A percentile compares a stretch with the other conserved stretches of the same genome.
These are phyloP conservation scores for Orius laevigatus DNA, from an alignment of 1,140 invertebrate species.

Conservation along the genomic window DNA sequence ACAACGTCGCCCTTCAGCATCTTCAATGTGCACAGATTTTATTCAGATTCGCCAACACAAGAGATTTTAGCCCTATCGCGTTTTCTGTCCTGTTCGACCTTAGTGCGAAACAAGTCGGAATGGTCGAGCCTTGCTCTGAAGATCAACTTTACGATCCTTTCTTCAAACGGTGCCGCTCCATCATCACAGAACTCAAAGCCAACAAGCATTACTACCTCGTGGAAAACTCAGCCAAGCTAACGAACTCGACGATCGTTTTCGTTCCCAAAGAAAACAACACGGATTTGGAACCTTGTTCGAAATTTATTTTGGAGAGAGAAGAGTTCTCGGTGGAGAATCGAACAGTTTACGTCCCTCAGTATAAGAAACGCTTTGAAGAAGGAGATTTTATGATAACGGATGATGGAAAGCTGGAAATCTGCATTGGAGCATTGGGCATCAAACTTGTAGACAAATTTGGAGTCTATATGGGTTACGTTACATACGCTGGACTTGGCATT, in stretches of 20 bases:
- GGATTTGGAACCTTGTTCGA: constrained; percentile 25
- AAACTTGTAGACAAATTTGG: constrained; percentile 28
- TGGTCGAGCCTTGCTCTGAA: constrained; percentile 22
- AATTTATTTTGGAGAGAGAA: constrained; percentile 26
- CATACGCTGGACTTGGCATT: constrained; percentile 29
- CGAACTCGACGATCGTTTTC: not conserved
- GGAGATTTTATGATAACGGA: constrained; percentile 18
- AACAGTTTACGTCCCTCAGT: constrained; percentile 27
- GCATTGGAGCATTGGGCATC: constrained; percentile 21
- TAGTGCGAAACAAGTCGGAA: constrained; percentile 26
- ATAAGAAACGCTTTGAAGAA: constrained; percentile 24
- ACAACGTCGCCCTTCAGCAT: constrained; percentile 28
- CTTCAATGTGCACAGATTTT: constrained; percentile 23
- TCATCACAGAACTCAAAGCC: constrained; percentile 23
- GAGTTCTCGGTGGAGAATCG: constrained; percentile 28
- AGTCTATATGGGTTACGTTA: constrained; percentile 29
- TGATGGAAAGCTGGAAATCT: constrained; percentile 18
- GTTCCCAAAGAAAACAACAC: constrained; percentile 1
- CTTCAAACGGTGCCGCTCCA: constrained; percentile 30
- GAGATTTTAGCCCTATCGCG: constrained; percentile 29
- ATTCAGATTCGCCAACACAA: constrained; percentile 18
- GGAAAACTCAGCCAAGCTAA: not conserved
- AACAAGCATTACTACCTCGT: constrained; percentile 5
- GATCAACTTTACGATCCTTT: constrained; percentile 35
- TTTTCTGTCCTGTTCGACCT: constrained; percentile 36